These are phyloP conservation scores for Sycobia sp. DNA, from an alignment of 1,140 invertebrate genomes.

Conservation along the genomic window DNA sequence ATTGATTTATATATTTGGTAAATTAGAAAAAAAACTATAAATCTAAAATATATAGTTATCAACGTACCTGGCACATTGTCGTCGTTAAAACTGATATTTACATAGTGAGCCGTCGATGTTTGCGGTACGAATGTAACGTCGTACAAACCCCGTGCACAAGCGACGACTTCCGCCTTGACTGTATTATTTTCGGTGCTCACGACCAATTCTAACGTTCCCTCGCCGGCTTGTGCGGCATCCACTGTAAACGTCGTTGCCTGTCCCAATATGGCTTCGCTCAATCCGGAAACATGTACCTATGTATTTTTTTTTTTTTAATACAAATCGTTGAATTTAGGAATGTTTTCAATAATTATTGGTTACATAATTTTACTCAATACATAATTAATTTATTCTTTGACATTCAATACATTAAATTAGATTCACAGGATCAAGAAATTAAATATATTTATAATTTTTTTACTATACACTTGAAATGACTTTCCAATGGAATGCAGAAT, in stretches of 20 bases:
- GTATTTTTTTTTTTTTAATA: too few species aligned
- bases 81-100: constrained; percentile 97
- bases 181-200: constrained; percentile 89
- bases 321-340: too few species aligned
- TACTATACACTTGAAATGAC: too few species aligned
- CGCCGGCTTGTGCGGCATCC: constrained; percentile 93
- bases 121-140: constrained; percentile 96
- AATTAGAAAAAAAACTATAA: too few species aligned
- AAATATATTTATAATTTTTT: not conserved
- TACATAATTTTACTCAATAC: too few species aligned
- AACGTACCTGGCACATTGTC: constrained; percentile 78
- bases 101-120: constrained; percentile 86
- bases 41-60: too few species aligned
- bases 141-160: constrained; percentile 88
- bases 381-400: too few species aligned
- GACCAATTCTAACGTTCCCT: constrained; percentile 92
- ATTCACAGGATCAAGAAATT: not conserved
- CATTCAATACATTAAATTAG: too few species aligned
- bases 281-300: constrained; percentile 57
- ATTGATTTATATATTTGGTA: too few species aligned
- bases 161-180: constrained; percentile 86
- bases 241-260: constrained; percentile 90
- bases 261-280: constrained; percentile 66
- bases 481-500: too few species aligned
- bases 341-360: too few species aligned